A percentile compares a stretch with the other conserved stretches of the same genome.
Conservation (phyloP, 2,888 invertebrate species). For the Morinoia aosen region DNA sequence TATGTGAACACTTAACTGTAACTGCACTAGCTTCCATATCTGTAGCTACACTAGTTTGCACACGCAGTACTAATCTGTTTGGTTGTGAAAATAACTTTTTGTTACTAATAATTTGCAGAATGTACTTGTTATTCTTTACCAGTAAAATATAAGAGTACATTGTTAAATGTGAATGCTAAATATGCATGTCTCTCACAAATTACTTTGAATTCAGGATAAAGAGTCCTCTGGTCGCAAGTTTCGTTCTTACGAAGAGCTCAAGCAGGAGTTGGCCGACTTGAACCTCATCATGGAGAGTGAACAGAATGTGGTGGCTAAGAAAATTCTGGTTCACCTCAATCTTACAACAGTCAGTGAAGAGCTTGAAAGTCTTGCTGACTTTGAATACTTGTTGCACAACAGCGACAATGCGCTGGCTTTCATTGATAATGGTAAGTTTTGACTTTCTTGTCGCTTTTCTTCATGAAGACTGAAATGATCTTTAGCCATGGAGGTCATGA, state of each 20-base stretch:
- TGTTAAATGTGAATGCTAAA: neutral
- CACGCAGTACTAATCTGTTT: neutral
- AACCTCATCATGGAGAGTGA: conserved; percentile 80
- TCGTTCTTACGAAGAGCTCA: conserved; percentile 78
- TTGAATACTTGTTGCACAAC: conserved; percentile 84
- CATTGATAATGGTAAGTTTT: conserved; percentile 74
- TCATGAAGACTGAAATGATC: no score
- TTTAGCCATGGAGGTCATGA: no score
- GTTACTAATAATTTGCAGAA: no score
- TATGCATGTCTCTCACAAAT: neutral
- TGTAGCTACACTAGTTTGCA: neutral
- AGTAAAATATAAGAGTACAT: no score
- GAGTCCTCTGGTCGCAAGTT: conserved; percentile 71
- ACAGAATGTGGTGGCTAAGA: conserved; percentile 77
- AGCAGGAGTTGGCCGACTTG: conserved; percentile 77
- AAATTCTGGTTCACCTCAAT: conserved; percentile 75
- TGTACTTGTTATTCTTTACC: no score
- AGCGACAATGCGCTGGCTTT: conserved; percentile 83
- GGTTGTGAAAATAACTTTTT: no score
- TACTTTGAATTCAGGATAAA: neutral
- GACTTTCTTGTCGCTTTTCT: neutral
- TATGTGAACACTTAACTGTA: neutral
- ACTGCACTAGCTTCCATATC: neutral
- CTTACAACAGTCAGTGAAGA: conserved; percentile 71
- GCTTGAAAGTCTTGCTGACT: conserved; percentile 76